These are phyloP conservation scores for Silurus lanzhouensis DNA, from an alignment of 2,797 vertebrate species.

Conservation along the genomic window DNA sequence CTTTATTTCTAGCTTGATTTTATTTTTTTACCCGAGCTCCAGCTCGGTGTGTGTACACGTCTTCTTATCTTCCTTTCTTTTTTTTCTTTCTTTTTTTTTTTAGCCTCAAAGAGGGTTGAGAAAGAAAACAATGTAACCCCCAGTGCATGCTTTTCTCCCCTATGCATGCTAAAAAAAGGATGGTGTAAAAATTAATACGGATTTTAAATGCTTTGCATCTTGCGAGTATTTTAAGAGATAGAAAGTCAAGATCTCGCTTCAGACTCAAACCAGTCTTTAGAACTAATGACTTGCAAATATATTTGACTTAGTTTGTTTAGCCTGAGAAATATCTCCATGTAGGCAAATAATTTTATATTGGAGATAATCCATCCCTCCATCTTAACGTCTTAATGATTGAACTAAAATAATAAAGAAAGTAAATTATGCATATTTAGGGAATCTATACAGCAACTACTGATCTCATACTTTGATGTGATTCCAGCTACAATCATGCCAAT, in stretches of 20 bases:
- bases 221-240: background rate
- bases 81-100: too few species aligned
- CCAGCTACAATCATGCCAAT: background rate
- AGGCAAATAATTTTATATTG: background rate
- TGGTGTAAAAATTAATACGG: background rate
- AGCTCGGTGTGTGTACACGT: too few species aligned
- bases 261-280: background rate
- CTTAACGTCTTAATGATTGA: background rate
- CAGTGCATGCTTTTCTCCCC: background rate
- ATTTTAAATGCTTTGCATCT: background rate
- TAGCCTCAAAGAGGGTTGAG: too few species aligned
- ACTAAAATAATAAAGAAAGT: background rate
- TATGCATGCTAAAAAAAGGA: background rate
- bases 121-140: background rate
- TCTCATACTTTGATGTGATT: background rate
- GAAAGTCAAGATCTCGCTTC: background rate
- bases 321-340: background rate
- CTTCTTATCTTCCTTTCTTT: too few species aligned
- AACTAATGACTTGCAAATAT: background rate
- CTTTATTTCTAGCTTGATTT: too few species aligned
- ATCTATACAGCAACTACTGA: background rate
- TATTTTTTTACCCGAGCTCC: too few species aligned
- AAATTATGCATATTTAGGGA: background rate
- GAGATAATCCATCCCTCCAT: background rate
- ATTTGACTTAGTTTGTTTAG: background rate